These are phyloP conservation scores for Heterodera schachtii DNA, from an alignment of 1,140 invertebrate species.

Conservation along the genomic window DNA sequence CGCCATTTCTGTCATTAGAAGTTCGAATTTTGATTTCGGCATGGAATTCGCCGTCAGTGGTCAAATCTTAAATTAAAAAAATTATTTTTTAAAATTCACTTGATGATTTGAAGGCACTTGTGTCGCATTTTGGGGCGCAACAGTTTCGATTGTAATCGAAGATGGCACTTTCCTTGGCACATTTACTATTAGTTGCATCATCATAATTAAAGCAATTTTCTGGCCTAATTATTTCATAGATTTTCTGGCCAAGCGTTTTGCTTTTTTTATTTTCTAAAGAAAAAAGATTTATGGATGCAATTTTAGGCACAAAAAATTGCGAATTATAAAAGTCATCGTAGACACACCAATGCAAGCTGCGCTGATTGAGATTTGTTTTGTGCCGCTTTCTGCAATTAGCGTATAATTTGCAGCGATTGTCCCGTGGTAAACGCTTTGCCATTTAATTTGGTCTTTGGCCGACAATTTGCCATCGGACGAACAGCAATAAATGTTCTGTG, in stretches of 20 bases:
- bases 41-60: not conserved
- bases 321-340: too few relatives aligned
- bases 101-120: too few relatives aligned
- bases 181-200: not conserved
- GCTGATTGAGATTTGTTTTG: not conserved
- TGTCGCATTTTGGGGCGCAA: not conserved
- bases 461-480: not conserved
- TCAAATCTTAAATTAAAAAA: not conserved
- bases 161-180: not conserved
- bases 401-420: not conserved
- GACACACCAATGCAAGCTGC: not conserved
- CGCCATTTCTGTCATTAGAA: not conserved
- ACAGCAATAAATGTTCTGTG: not conserved
- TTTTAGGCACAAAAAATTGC: too few relatives aligned
- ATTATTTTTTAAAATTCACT: not conserved
- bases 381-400: not conserved
- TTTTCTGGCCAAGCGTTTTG: too few relatives aligned
- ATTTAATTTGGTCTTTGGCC: not conserved
- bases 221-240: too few relatives aligned
- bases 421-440: not conserved
- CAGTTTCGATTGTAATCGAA: not conserved
- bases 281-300: too few relatives aligned
- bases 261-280: too few relatives aligned
- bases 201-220: too few relatives aligned
- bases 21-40: not conserved